Evolutionary conservation across 2,888 invertebrate species (phyloP), one percentile per base, ranked within the genome.

Genomic region (Ypsolopha scabrella): DNA sequence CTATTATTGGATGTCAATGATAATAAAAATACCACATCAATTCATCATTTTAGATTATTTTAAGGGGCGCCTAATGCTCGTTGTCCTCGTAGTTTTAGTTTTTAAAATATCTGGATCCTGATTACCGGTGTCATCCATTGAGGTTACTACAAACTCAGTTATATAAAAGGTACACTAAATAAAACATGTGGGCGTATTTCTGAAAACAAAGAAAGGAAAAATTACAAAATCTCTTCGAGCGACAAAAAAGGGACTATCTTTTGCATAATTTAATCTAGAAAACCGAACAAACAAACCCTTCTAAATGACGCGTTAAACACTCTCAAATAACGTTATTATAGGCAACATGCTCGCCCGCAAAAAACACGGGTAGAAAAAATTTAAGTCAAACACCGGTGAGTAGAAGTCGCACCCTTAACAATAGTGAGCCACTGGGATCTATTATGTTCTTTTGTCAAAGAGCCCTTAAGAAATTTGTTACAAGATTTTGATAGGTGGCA

Each of bases 381-480:
- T 73, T 76, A 77, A 76, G 76, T 60, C 34, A 55, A 59, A 62
- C 66, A 65, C 70, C 67, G 70, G 69, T 76, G 74, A 75, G 70
- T 71, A 65, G 70, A 72, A 68, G 68, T 63, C 55, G 58, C 58
- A 51, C 52, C 52, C 44, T 37, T 55, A 65, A 80, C 79, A 80
- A 80, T 72, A 34, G 68, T 58, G 68, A 62, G 72, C 75, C 72
- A 77, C 71, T 68, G 71, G 73, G 72, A 68, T 70, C 74, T 67
- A 73, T 79, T 77, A 66, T 69, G 54, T 56, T 52, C 51, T 56
- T 56, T 61, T 56, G 64, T 79, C 68, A 74, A 71, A 72, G 74
- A 71, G 59, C 74, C 70, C 75, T 75, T 70, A 78, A 80, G 79
- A 79, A 79, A 81, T 78, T 79, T 78, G 80, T 80, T 72, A 72